Conservation (phyloP, 2,797 vertebrate species). For the Rhyacichthys aspro region DNA sequence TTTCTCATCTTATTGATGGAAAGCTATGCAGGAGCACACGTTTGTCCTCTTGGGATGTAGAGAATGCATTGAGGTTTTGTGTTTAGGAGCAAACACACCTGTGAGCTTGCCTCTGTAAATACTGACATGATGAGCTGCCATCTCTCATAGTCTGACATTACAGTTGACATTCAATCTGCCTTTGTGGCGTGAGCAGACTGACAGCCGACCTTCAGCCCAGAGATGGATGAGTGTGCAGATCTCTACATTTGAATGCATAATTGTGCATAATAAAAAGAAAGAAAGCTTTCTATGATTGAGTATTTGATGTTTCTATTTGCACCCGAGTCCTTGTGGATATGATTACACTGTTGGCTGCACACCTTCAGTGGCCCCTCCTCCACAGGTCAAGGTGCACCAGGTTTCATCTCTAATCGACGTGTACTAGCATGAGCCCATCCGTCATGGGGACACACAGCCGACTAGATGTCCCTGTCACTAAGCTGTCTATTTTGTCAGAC, state of each 20-base stretch:
- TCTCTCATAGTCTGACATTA: slow-evolving; percentile 68
- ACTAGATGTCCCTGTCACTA: slow-evolving; percentile 69
- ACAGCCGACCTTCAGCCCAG: slow-evolving; percentile 59
- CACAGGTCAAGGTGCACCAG: slow-evolving; percentile 68
- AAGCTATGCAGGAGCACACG: slow-evolving; percentile 37
- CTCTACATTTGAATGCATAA: slow-evolving; percentile 46
- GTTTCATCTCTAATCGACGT: slow-evolving; percentile 67
- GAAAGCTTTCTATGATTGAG: slow-evolving; percentile 4
- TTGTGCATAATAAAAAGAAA: slow-evolving; percentile 36
- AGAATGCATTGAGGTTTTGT: slow-evolving; percentile 42
- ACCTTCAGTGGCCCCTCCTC: slow-evolving; percentile 43
- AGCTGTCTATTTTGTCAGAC: slow-evolving; percentile 72
- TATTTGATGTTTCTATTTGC: slow-evolving; percentile 29
- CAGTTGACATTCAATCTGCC: slow-evolving; percentile 65
- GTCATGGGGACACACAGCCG: slow-evolving; percentile 66
- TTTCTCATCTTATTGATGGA: slow-evolving; percentile 36
- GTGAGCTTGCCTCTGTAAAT: slow-evolving; percentile 64
- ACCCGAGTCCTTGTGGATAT: slow-evolving; percentile 29
- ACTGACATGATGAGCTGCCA: slow-evolving; percentile 72
- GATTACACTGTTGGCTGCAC: slow-evolving; percentile 44
- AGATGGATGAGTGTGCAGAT: slow-evolving; percentile 57
- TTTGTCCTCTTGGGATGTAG: slow-evolving; percentile 51
- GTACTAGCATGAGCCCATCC: slow-evolving; percentile 64
- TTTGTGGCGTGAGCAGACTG: slow-evolving; percentile 41
- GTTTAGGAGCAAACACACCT: slow-evolving; percentile 54